Conservation (phyloP, 2,113 vertebrate species). For the Uria aalge region DNA sequence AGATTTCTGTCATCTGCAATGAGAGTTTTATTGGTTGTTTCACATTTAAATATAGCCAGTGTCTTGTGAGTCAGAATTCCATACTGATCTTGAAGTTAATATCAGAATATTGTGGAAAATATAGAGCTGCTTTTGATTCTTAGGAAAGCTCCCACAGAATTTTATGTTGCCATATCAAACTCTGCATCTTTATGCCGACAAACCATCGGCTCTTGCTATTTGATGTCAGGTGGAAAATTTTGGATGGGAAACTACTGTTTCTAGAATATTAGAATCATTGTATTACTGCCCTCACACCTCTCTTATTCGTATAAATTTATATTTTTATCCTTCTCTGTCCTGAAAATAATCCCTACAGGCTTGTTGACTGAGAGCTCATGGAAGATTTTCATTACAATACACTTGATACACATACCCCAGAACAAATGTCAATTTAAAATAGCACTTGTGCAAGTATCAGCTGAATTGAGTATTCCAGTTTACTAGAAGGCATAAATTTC, state of each 20-base stretch:
- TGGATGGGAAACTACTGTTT: neutral
- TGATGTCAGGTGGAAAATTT: neutral
- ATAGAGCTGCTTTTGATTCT: neutral
- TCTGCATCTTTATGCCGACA: neutral
- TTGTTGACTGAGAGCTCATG: neutral
- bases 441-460: neutral
- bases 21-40: neutral
- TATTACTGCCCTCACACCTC: neutral
- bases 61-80: neutral
- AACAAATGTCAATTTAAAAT: conserved; percentile 20
- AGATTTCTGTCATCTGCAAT: neutral
- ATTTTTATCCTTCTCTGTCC: neutral
- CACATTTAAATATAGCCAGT: neutral
- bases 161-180: neutral
- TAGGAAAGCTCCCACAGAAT: neutral
- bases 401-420: neutral
- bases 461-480: neutral
- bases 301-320: neutral
- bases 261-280: neutral
- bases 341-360: conserved; percentile 22
- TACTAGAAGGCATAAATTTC: neutral
- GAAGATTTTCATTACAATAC: conserved; percentile 6
- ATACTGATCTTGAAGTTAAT: neutral
- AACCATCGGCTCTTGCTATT: neutral
- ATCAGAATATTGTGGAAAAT: conserved; percentile 16